Base-by-base conservation (phyloP, 1,140 invertebrate genomes). In the Drosophila bifasciata region DNA sequence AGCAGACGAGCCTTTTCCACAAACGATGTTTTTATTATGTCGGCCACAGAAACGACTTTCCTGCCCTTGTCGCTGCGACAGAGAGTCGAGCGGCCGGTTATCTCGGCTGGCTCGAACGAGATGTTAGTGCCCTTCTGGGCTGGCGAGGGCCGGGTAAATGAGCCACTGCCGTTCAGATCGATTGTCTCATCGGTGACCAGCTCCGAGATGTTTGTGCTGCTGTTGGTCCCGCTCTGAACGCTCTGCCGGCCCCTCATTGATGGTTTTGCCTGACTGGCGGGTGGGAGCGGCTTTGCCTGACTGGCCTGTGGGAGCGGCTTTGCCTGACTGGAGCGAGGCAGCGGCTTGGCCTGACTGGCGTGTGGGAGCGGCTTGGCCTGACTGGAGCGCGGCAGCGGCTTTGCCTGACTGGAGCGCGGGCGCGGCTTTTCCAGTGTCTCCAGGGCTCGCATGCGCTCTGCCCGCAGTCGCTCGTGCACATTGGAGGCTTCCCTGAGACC, bases 131-230 rank as follows among this genome's bases (percentile, higher is more conserved):
- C 62, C 50, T 68, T 72, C 1, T 48, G 53, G 3, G 63, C 70
- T 15, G 79, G 64, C n/a, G 68, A 60, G 6, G 46, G n/a, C 45
- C 68, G 5, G 3, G 56, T 41, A 43, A 76, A 55, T 1, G 79
- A 78, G 15, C 71, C 55, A 25, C 75, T 89, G 4, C 64, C 78
- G 49, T 91, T 86, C 0, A 91, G 52, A 53, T 91, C 66, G 28
- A 91, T 91, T 5, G 89, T 91, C 17, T 91, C 86, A 44, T 91
- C 89, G 0, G 79, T 85, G 8, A 91, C 59, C 50, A 91, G 40
- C 40, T 91, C 90, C 1, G 89, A 90, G 11, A 88, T 89, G 32
- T 91, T 90, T 3, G 74, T 88, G n/a, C 50, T 52, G 5, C 70
- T 71, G 39, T 13, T 36, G 32, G 32, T 11, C n/a, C n/a, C n/a